These are phyloP conservation scores for Caerostris extrusa DNA, from an alignment of 1,140 invertebrate genomes.

Conservation along the genomic window DNA sequence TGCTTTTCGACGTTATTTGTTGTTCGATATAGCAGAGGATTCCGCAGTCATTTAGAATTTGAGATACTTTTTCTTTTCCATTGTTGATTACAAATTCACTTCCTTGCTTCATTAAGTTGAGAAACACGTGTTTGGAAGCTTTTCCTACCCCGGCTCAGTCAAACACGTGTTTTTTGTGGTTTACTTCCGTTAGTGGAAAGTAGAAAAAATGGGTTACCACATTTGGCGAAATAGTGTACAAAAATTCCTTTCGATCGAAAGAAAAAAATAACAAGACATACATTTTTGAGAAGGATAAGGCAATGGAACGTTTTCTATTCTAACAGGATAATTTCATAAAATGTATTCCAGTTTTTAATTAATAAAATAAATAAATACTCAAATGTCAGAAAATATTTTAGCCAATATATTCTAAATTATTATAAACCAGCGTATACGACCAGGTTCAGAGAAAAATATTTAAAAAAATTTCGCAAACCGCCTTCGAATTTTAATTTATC, in stretches of 20 bases:
- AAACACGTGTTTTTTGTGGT: slow-evolving; percentile 26
- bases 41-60: background rate
- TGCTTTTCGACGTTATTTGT: background rate
- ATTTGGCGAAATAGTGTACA: background rate
- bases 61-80: background rate
- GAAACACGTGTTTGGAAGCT: slow-evolving; percentile 12
- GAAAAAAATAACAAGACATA: no score
- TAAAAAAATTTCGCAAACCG: no score
- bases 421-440: no score
- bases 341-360: no score
- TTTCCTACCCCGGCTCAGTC: background rate
- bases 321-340: no score
- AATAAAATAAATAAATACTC: no score
- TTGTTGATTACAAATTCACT: slow-evolving; percentile 9
- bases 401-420: no score
- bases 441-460: no score
- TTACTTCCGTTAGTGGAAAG: slow-evolving; percentile 30
- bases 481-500: no score
- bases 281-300: no score
- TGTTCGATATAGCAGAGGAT: background rate
- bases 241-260: background rate
- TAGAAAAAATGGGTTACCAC: background rate
- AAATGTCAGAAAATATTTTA: no score
- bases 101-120: slow-evolving; percentile 41
- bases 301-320: no score